Evolutionary conservation across 2,888 invertebrate species (phyloP), one percentile per base, ranked within the genome.

Genomic region (Halictus quadricinctus): DNA sequence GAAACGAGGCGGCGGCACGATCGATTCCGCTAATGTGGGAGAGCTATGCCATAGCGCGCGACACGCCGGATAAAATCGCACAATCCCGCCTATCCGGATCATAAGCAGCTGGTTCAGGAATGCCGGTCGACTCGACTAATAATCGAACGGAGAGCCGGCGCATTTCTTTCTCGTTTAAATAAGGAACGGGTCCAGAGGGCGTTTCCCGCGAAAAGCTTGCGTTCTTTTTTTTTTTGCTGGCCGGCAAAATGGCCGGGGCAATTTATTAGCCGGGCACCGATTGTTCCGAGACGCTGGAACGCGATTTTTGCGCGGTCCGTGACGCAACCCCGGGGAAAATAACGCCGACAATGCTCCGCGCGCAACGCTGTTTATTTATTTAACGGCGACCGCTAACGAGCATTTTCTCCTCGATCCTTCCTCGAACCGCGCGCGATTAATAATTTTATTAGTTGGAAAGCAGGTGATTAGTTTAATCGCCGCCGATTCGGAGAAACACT

Each of bases 1-100:
- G n/a, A 15, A 75, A 66, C 72, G 73, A 13, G 48, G 21, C 2
- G 66, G 66, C 29, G 25, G 0, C 15, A 15, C 46, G 58, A 79
- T 81, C 75, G 82, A 72, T 66, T 66, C 60, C 79, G 66, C 78
- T 90, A 89, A 90, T 90, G 87, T 91, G 89, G 88, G 87, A 89
- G 88, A 91, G 84, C 85, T 88, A 87, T 85, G 87, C 60, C 75
- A 72, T 80, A 72, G 79, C 64, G 74, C n/a, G 81, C 81, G 82
- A 58, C 84, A 87, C 84, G 83, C 88, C 84, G 87, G 87, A 88
- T 83, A 87, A 89, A 89, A 70, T 87, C 88, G 79, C 76, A 81
- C 78, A 79, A 89, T 79, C 76, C 80, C 43, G 81, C 77, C 80
- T 80, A 76, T 89, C 81, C 83, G 79, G 83, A 79, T 86, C 85